Conservation (phyloP, 1,140 invertebrate species). For the Trichonephila inaurata region DNA sequence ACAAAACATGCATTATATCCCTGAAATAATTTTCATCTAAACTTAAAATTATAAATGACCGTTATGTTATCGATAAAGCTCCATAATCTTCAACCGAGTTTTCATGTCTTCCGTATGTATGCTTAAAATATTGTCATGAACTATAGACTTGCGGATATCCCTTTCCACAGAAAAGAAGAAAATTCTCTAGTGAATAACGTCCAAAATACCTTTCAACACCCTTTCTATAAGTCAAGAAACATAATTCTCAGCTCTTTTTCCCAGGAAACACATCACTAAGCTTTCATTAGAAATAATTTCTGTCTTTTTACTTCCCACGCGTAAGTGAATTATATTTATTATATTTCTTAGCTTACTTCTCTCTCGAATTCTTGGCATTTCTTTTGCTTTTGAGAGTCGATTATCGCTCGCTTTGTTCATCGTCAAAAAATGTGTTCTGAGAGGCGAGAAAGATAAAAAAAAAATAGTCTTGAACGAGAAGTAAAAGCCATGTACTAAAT, state of each 20-base stretch:
- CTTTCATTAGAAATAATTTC: conserved; percentile 32
- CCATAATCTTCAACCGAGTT: no score
- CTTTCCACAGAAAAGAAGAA: not conserved
- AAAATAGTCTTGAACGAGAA: not conserved
- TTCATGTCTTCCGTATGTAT: no score
- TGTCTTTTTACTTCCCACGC: conserved; percentile 32
- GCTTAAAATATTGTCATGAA: not conserved
- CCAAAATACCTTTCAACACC: not conserved
- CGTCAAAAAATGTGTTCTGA: conserved; percentile 31
- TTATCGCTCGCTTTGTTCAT: conserved; percentile 31
- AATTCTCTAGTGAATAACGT: not conserved
- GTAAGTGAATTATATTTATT: conserved; percentile 37
- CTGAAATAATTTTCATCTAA: no score
- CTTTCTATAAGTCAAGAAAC: no score
- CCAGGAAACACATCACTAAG: conserved; percentile 9
- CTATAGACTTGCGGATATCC: not conserved
- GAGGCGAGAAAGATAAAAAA: not conserved
- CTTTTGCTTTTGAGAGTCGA: conserved; percentile 36
- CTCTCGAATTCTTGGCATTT: conserved; percentile 30
- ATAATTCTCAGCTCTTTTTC: not conserved
- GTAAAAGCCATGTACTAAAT: conserved; percentile 6
- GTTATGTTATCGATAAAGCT: no score
- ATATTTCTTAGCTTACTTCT: conserved; percentile 26
- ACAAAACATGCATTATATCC: no score
- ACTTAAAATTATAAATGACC: no score